These are phyloP conservation scores for Numenius arquata DNA, from an alignment of 2,113 vertebrate species.

Conservation along the genomic window DNA sequence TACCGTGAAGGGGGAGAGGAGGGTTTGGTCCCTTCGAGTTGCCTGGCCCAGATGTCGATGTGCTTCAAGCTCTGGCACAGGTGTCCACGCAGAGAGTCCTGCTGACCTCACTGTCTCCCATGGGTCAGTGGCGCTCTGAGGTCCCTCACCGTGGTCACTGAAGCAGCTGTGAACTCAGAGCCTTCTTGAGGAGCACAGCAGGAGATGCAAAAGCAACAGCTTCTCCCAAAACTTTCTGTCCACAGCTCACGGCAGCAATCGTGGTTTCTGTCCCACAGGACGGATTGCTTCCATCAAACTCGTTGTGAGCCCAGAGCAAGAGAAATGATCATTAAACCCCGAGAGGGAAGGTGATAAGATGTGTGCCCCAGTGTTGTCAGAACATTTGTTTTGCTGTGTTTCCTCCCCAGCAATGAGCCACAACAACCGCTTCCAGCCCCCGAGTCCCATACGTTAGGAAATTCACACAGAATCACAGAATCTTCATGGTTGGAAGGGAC, in stretches of 20 bases:
- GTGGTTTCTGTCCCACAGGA: not conserved
- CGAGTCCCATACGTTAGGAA: rapidly evolving
- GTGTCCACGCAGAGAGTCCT: not conserved
- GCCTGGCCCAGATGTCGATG: not conserved
- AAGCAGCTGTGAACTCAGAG: not conserved
- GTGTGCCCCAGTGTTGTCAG: not conserved
- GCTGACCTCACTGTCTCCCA: not conserved
- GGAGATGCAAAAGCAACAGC: not conserved
- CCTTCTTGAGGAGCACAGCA: not conserved
- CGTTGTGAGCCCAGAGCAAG: no score
- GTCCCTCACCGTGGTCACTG: no score
- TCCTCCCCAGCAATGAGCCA: not conserved
- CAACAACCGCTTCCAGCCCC: not conserved
- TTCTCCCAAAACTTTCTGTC: no score
- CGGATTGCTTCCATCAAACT: not conserved
- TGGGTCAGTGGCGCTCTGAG: not conserved
- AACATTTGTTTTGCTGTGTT: not conserved
- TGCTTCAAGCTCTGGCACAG: not conserved
- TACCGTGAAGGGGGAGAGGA: not conserved
- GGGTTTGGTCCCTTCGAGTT: not conserved
- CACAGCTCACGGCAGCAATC: rapidly evolving
- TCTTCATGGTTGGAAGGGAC: no score
- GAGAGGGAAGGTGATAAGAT: not conserved
- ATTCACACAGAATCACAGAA: no score
- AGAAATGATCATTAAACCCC: not conserved